phyloP scores from a whole-genome alignment of 2,113 vertebrate species.

The Plectropomus leopardus region DNA sequence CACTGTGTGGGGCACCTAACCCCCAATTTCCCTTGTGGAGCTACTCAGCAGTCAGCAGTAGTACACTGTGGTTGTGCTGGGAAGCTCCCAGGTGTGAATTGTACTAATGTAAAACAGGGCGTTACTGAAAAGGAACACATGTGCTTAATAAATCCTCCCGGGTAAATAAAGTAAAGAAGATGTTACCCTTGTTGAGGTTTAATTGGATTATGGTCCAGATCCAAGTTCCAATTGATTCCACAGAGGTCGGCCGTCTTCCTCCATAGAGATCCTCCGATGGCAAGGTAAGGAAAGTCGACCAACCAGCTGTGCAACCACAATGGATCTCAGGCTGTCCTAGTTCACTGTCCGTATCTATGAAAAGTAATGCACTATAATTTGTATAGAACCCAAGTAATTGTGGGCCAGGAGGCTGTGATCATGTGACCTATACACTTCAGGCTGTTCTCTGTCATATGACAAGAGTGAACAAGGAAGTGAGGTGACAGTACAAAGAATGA shows the following conservation, averaged over 20 bases:
- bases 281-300: constrained; percentile 35
- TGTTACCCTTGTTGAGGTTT: not conserved
- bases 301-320: constrained; percentile 46
- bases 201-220: constrained; percentile 6
- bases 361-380: no score
- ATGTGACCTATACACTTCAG: no score
- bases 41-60: not conserved
- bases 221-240: not conserved
- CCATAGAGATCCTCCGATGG: not conserved
- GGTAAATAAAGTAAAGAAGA: constrained; percentile 24
- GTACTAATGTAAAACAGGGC: not conserved
- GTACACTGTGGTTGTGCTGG: not conserved
- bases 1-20: not conserved
- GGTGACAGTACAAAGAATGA: no score
- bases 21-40: not conserved
- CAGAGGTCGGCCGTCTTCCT: not conserved
- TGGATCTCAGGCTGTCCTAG: not conserved
- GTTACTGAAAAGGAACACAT: not conserved
- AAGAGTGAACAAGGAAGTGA: no score
- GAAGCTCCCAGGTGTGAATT: constrained; percentile 37
- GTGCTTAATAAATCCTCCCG: not conserved
- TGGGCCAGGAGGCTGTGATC: no score
- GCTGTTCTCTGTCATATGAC: no score
- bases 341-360: no score
- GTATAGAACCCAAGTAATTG: no score